Conservation (phyloP, 2,797 vertebrate genomes). For the Notolepis coatsorum region DNA sequence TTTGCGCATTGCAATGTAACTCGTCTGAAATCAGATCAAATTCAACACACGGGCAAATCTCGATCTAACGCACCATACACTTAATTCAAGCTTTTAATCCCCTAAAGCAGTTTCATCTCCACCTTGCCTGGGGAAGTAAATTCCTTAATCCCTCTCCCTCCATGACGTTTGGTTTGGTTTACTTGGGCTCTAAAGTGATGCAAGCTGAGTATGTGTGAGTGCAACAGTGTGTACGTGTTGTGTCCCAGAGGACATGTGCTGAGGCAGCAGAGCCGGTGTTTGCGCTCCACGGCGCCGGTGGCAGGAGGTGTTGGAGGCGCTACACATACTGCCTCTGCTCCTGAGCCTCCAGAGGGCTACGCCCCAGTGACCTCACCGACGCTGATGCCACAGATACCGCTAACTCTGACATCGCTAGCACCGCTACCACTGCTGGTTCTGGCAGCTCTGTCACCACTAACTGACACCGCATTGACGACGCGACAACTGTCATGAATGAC, state of each 20-base stretch:
- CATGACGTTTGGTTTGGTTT: constrained; percentile 62
- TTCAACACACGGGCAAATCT: constrained; percentile 43
- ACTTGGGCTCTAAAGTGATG: constrained; percentile 74
- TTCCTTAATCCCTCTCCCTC: constrained; percentile 58
- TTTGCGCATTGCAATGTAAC: constrained; percentile 24
- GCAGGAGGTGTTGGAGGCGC: constrained; percentile 89
- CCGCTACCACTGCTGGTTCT: constrained; percentile 36
- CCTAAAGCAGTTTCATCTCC: constrained; percentile 62
- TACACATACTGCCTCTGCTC: constrained; percentile 84
- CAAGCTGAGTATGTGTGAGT: constrained; percentile 72
- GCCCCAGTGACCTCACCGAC: constrained; percentile 52
- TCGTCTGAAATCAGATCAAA: constrained; percentile 35
- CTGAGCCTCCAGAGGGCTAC: constrained; percentile 70
- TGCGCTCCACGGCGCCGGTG: constrained; percentile 83
- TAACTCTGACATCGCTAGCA: constrained; percentile 28
- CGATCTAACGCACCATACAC: constrained; percentile 34
- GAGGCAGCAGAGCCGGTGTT: constrained; percentile 29
- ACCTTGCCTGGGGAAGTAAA: constrained; percentile 63
- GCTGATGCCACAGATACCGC: constrained; percentile 60
- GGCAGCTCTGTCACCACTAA: constrained; percentile 37
- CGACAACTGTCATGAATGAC: constrained; percentile 32
- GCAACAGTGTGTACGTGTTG: constrained; percentile 70
- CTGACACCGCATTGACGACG: constrained; percentile 44
- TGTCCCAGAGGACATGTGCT: constrained; percentile 63
- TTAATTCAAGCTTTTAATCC: constrained; percentile 65